Percentiles rank a stretch among this genome's conserved stretches.
These are phyloP conservation scores for Rissa tridactyla DNA, from an alignment of 2,113 vertebrate genomes.

Conservation along the genomic window DNA sequence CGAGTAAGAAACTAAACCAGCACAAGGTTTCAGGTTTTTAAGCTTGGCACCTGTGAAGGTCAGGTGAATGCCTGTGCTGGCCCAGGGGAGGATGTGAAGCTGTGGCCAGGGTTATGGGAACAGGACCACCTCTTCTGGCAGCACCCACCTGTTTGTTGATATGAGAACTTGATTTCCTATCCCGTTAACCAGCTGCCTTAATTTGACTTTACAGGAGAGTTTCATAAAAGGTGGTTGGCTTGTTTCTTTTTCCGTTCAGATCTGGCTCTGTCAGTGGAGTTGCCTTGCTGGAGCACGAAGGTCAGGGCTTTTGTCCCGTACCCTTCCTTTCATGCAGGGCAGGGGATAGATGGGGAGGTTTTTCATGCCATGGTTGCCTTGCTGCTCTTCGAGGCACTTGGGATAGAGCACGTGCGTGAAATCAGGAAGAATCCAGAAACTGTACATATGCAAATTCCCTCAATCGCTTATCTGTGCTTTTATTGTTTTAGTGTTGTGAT, in stretches of 20 bases:
- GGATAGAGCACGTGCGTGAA: background rate
- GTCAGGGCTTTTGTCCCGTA: background rate
- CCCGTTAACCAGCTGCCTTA: background rate
- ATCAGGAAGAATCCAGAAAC: constrained; percentile 6
- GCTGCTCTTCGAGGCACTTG: background rate
- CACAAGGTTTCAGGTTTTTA: too few species aligned
- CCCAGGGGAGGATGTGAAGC: background rate
- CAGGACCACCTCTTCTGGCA: background rate
- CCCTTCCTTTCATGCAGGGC: background rate
- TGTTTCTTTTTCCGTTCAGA: background rate
- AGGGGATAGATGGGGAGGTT: background rate
- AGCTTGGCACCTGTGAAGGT: background rate
- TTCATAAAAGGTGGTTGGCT: background rate
- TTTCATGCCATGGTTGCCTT: background rate
- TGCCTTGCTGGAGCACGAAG: background rate
- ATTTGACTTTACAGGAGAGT: background rate
- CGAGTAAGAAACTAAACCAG: background rate
- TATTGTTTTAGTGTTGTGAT: constrained; percentile 36
- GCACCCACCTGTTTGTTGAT: background rate
- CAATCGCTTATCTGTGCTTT: background rate
- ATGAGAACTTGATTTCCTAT: background rate
- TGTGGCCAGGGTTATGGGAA: background rate
- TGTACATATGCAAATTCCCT: constrained; percentile 28
- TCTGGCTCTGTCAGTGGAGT: background rate
- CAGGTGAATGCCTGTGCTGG: fast-evolving